Conservation (phyloP, 2,113 vertebrate genomes). For the Tychaedon coryphoeus region DNA sequence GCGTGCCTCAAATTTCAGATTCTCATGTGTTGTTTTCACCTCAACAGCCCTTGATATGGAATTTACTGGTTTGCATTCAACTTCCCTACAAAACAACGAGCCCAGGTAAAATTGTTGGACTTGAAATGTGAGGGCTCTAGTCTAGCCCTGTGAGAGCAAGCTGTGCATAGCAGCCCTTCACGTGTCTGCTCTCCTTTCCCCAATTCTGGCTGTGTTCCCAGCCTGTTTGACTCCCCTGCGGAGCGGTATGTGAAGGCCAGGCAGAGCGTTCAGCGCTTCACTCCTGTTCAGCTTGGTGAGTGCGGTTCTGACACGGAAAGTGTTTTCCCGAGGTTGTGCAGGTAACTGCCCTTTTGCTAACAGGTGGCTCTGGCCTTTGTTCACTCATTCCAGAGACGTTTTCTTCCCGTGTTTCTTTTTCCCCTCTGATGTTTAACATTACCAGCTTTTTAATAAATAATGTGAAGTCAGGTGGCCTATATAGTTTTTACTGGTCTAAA, state of each 20-base stretch:
- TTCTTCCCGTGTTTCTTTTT: too few relatives aligned
- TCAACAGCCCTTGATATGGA: slow-evolving; percentile 72
- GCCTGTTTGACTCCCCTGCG: slow-evolving; percentile 68
- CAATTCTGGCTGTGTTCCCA: background rate
- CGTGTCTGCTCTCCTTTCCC: fast-evolving
- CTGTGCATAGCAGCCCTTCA: fast-evolving
- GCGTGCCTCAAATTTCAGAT: background rate
- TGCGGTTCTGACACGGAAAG: background rate
- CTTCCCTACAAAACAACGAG: background rate
- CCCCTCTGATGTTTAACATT: background rate
- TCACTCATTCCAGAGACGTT: fast-evolving
- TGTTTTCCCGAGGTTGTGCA: fast-evolving
- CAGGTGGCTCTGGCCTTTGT: background rate
- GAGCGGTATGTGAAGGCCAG: slow-evolving; percentile 71
- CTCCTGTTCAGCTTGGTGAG: slow-evolving; percentile 75
- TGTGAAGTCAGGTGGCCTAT: fast-evolving
- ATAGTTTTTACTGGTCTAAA: background rate
- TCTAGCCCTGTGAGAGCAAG: background rate
- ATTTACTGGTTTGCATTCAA: slow-evolving; percentile 72
- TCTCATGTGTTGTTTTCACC: background rate
- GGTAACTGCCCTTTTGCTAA: background rate
- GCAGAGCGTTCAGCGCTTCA: slow-evolving; percentile 64
- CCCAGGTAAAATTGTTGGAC: slow-evolving; percentile 64
- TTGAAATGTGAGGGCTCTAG: fast-evolving
- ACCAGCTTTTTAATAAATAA: background rate